Base-by-base conservation (phyloP, 2,888 invertebrate species). In the Dione juno region DNA sequence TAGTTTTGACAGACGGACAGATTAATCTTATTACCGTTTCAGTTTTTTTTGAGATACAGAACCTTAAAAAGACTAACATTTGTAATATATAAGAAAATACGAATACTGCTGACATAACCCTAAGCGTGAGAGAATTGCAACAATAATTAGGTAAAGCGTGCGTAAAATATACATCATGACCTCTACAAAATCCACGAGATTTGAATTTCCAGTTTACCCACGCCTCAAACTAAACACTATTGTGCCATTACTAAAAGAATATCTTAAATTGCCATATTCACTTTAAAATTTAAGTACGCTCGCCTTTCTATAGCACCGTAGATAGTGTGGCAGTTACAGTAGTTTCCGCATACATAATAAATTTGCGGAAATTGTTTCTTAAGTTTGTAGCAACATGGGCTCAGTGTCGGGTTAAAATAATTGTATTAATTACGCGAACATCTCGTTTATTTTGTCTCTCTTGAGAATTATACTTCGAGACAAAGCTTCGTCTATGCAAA, bases 291-390 rank as follows among this genome's bases (percentile, higher is more conserved):
- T 50, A 64, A 50, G 37, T 63, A 35, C n/a, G 1, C 3, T 16
- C 10, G 9, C 50, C 48, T 63, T 45, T 16, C 11, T 48, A 53
- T 41, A 61, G 41, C 43, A 8, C 19, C 53, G 61, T 61, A 40
- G 9, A 52, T 67, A 52, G 16, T n/a, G 58, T 16, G 9, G 9
- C 11, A 64, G 50, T 64, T 37, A 50, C 41, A 35, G 41, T 53
- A 48, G 43, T 28, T 61, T 43, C 53, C 40, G 67, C 28, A 59
- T 67, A 59, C 59, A 67, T 61, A 67, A 61, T 53, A 52, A 53
- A 67, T 67, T 61, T 43, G 61, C 43, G 43, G 43, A 61, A 67
- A 67, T 67, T 67, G 43, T 67, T 67, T 35, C 67, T 41, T 67
- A 19, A 68, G 61, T 52, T 67, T 7, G 40, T 16, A 61, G 41